Percentiles rank a stretch among this genome's conserved stretches.
Evolutionary conservation across 2,113 vertebrate genomes (phyloP).

Genomic region (Anhinga anhinga): DNA sequence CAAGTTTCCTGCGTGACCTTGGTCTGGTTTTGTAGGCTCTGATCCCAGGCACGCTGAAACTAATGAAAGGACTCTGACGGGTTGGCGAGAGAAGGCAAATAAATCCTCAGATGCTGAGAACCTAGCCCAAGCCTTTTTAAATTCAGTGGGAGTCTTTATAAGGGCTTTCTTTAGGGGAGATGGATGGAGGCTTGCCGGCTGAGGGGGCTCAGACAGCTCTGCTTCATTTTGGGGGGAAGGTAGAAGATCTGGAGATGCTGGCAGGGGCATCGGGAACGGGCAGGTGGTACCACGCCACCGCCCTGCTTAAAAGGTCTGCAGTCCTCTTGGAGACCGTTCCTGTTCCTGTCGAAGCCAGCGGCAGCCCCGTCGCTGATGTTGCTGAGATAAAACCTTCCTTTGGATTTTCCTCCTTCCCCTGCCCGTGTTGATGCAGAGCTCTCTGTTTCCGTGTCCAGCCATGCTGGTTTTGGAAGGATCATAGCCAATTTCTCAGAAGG

Average conservation of each 20-base stretch:
- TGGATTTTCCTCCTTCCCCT: background rate
- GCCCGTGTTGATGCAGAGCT: background rate
- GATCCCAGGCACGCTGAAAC: background rate
- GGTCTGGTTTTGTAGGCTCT: background rate
- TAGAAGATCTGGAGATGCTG: background rate
- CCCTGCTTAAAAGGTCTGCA: background rate
- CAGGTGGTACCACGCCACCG: background rate
- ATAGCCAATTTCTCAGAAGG: background rate
- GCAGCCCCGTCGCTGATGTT: background rate
- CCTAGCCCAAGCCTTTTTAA: background rate
- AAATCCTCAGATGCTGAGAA: background rate
- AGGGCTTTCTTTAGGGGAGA: background rate
- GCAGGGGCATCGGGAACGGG: background rate
- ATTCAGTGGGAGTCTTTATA: background rate
- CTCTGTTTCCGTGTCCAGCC: rapidly evolving
- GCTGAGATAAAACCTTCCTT: background rate
- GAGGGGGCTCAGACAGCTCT: background rate
- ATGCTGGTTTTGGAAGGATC: background rate
- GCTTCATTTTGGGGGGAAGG: background rate
- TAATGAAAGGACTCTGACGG: background rate
- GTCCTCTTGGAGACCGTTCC: background rate
- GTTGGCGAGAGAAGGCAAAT: background rate
- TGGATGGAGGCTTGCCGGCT: rapidly evolving
- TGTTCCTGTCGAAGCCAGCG: background rate
- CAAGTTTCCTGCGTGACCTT: background rate